phyloP scores from a whole-genome alignment of 2,113 vertebrate genomes.

The Entosphenus tridentatus region DNA sequence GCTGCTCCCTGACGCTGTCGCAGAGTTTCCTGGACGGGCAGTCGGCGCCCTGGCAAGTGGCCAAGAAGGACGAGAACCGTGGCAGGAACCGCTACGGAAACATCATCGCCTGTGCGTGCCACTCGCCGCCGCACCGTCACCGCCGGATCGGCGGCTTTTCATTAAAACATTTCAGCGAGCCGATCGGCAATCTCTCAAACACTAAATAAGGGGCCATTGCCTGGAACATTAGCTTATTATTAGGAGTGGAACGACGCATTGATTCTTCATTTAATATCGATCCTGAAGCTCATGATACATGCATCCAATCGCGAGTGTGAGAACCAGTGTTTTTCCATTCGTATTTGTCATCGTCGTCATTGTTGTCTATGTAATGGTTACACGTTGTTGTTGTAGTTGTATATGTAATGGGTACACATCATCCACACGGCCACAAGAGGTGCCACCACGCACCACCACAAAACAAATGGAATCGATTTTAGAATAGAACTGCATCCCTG shows the following conservation, averaged over 20 bases:
- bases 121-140: conserved; percentile 8
- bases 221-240: conserved; percentile 10
- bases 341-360: no score
- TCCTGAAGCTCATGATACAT: conserved; percentile 16
- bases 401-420: conserved; percentile 7
- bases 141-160: background rate
- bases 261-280: conserved; percentile 12
- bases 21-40: conserved; percentile 79
- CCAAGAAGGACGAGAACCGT: conserved; percentile 89
- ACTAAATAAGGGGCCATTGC: conserved; percentile 14
- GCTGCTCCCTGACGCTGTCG: conserved; percentile 11
- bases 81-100: conserved; percentile 96
- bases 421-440: background rate
- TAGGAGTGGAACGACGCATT: conserved; percentile 15
- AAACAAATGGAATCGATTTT: background rate
- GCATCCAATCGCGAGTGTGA: conserved; percentile 19
- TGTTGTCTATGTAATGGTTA: no score
- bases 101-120: conserved; percentile 93
- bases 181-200: conserved; percentile 20
- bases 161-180: conserved; percentile 11
- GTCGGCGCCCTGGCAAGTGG: conserved; percentile 82
- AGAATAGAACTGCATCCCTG: background rate
- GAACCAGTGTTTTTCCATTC: no score
- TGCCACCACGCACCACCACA: background rate
- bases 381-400: no score